Evolutionary conservation across 2,888 invertebrate genomes (phyloP), one percentile per base, ranked within the genome.

Genomic region (Melipona bicolor): DNA sequence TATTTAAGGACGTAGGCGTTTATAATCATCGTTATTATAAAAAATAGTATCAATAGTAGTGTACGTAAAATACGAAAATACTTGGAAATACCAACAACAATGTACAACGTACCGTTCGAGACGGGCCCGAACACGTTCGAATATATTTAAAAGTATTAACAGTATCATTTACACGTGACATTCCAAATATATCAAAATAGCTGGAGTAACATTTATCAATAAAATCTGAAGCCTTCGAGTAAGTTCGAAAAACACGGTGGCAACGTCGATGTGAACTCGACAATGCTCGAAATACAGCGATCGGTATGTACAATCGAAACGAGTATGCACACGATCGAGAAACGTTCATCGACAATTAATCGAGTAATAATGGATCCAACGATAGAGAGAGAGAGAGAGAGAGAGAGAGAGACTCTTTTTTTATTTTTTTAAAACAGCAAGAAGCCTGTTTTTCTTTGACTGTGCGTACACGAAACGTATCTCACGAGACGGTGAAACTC

Each of bases 41-140:
- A 71, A 81, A 76, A 71, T 61, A 76, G 59, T 76, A 71, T 72
- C 75, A 75, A 81, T 71, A 72, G 81, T 73, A n/a, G 61, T 19
- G 72, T 73, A 81, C 68, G 80, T 64, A 79, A 79, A 74, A 64
- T 81, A 81, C 69, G 73, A 81, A 79, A 81, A 76, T 76, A 82
- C 64, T 64, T 52, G 56, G 27, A 74, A 49, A 82, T 74, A 74
- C 59, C 81, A 81, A 74, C 75, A 72, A 80, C 36, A 82, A 67
- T 81, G 36, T 75, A 81, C 54, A 64, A 36, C 21, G 52, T 49
- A 59, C 52, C 36, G 19, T 56, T 27, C 56, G 70, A n/a, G 52
- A 56, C 59, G 56, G 15, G 24, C 43, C 43, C 49, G 54, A n/a
- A 68, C 61, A 24, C 62, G 43, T 61, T 68, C 61, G 61, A 75